Conservation (phyloP, 2,797 vertebrate species). For the Pantherophis vulpinus region DNA sequence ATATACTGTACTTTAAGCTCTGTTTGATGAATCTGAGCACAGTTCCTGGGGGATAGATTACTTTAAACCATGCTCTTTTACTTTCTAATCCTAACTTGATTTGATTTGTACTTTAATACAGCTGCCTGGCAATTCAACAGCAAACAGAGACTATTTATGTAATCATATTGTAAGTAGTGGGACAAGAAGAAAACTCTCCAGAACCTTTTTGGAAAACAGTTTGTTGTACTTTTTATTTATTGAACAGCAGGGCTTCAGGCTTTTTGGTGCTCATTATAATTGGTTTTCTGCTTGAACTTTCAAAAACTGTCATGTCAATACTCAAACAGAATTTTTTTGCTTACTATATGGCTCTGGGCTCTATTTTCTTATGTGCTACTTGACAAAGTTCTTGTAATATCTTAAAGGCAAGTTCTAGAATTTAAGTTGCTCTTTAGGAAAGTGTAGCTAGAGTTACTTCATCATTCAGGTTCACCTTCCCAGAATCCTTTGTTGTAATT, state of each 20-base stretch:
- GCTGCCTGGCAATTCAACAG: slow-evolving; percentile 84
- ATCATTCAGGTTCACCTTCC: slow-evolving; percentile 41
- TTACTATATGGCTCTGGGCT: slow-evolving; percentile 80
- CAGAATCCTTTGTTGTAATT: slow-evolving; percentile 34
- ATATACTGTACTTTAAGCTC: slow-evolving; percentile 86
- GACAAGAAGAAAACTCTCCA: slow-evolving; percentile 79
- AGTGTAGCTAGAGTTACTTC: slow-evolving; percentile 59
- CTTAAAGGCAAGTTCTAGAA: slow-evolving; percentile 79
- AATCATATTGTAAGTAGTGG: slow-evolving; percentile 82
- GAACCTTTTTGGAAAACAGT: slow-evolving; percentile 82
- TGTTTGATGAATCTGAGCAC: slow-evolving; percentile 87
- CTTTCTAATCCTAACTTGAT: slow-evolving; percentile 88
- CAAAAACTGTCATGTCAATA: slow-evolving; percentile 92
- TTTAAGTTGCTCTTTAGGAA: slow-evolving; percentile 74
- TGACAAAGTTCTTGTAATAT: slow-evolving; percentile 85
- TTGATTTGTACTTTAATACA: slow-evolving; percentile 86
- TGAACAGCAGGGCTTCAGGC: slow-evolving; percentile 82
- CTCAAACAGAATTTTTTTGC: slow-evolving; percentile 86
- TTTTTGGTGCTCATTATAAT: slow-evolving; percentile 86
- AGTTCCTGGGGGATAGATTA: slow-evolving; percentile 86
- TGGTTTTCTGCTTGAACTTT: slow-evolving; percentile 92
- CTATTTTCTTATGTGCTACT: slow-evolving; percentile 82
- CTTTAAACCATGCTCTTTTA: slow-evolving; percentile 86
- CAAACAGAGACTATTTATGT: slow-evolving; percentile 85
- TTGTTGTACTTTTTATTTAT: slow-evolving; percentile 85